Conservation (phyloP, 2,113 vertebrate genomes). For the Atherinomorus stipes region DNA sequence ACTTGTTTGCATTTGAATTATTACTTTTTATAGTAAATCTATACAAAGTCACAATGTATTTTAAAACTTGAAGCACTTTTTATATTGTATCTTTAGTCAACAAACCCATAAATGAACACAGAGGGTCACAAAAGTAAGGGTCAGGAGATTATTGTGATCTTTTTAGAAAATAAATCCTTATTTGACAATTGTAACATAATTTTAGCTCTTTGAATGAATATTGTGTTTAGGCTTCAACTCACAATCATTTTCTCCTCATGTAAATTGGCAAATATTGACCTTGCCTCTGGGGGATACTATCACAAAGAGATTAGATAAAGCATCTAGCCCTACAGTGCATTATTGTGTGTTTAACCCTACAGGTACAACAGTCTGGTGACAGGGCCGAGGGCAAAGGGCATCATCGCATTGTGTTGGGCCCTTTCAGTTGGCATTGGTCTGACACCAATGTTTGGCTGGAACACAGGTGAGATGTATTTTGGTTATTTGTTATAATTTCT, state of each 20-base stretch:
- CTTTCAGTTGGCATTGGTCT: conserved; percentile 93
- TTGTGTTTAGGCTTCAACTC: background rate
- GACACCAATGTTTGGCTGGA: conserved; percentile 96
- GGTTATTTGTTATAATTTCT: background rate
- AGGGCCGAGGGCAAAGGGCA: conserved; percentile 87
- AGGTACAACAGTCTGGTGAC: conserved; percentile 97
- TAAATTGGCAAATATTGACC: conserved; percentile 28
- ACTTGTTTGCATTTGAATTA: too few species aligned
- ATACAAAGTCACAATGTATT: too few species aligned
- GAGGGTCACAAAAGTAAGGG: background rate
- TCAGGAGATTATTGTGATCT: background rate
- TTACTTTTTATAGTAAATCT: too few species aligned
- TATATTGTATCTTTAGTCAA: background rate
- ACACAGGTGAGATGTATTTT: conserved; percentile 69
- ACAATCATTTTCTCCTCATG: conserved; percentile 11
- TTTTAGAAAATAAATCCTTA: background rate
- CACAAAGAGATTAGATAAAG: conserved; percentile 34
- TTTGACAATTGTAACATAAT: background rate
- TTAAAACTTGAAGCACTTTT: too few species aligned
- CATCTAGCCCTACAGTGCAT: background rate
- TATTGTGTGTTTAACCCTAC: conserved; percentile 39
- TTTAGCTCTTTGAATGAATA: conserved; percentile 12
- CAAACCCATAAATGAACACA: background rate
- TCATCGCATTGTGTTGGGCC: conserved; percentile 94
- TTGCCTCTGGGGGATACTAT: background rate